These are phyloP conservation scores for Albula glossodonta DNA, from an alignment of 2,113 vertebrate species.

Conservation along the genomic window DNA sequence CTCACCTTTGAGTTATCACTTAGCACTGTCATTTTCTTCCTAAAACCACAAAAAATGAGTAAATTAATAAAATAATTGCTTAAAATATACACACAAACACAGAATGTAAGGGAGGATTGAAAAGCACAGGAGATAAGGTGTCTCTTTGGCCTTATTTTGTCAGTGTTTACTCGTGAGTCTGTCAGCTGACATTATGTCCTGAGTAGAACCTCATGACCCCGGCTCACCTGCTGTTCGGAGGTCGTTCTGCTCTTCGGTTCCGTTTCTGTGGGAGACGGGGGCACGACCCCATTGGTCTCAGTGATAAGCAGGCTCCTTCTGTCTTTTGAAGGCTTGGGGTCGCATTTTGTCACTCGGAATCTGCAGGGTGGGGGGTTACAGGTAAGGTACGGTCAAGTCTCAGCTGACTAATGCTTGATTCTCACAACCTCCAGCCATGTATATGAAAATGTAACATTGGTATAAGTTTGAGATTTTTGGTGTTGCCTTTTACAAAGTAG, in stretches of 20 bases:
- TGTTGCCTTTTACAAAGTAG: no score
- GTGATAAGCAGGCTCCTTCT: slow-evolving; percentile 73
- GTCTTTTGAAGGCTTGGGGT: slow-evolving; percentile 76
- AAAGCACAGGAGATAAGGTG: not conserved
- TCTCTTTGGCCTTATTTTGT: not conserved
- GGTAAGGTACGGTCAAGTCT: not conserved
- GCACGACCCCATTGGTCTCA: slow-evolving; percentile 72
- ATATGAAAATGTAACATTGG: no score
- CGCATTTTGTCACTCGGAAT: slow-evolving; percentile 92
- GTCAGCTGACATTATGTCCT: no score
- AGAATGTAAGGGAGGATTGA: slow-evolving; percentile 27
- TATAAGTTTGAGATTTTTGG: no score
- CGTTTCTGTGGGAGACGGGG: slow-evolving; percentile 56
- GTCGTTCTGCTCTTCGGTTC: slow-evolving; percentile 53
- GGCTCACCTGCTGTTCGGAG: slow-evolving; percentile 66
- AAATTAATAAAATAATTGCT: not conserved
- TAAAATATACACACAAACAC: slow-evolving; percentile 5
- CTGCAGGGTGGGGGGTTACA: slow-evolving; percentile 53
- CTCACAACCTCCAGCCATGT: no score
- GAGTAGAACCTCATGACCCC: not conserved
- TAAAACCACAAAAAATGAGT: slow-evolving; percentile 15
- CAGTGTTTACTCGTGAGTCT: not conserved
- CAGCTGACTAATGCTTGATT: no score
- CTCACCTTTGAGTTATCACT: slow-evolving; percentile 26
- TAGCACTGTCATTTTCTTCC: slow-evolving; percentile 24